phyloP scores from a whole-genome alignment of 2,888 invertebrate genomes.

The Dicroscelio sp. region DNA sequence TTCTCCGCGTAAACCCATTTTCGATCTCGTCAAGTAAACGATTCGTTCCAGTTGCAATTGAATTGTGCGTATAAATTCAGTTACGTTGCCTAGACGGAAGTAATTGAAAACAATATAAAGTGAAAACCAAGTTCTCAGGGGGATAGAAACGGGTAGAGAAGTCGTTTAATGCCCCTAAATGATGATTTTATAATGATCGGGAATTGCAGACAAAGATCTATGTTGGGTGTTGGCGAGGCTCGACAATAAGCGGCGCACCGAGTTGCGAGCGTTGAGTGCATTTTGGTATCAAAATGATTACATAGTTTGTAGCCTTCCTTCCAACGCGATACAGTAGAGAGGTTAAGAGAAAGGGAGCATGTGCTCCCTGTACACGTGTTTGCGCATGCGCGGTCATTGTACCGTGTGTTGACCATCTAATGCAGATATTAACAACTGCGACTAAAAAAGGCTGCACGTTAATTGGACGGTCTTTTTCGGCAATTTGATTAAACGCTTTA shows the following conservation, averaged over 20 bases:
- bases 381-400: conserved; percentile 73
- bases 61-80: conserved; percentile 63
- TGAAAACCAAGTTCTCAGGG: conserved; percentile 50
- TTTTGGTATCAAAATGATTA: conserved; percentile 59
- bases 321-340: conserved; percentile 42
- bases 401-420: conserved; percentile 41
- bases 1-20: conserved; percentile 7
- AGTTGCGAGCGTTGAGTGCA: conserved; percentile 30
- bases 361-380: conserved; percentile 67
- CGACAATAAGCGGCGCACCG: conserved; percentile 43
- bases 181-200: conserved; percentile 41
- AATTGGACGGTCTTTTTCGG: background rate
- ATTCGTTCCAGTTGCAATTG: conserved; percentile 53
- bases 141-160: conserved; percentile 30
- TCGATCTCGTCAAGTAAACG: conserved; percentile 49
- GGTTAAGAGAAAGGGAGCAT: conserved; percentile 76
- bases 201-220: background rate
- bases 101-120: conserved; percentile 75
- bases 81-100: conserved; percentile 67
- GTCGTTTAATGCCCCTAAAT: conserved; percentile 15
- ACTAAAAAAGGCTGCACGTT: background rate
- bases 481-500: too few species aligned
- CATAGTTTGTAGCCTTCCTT: conserved; percentile 46
- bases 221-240: conserved; percentile 23
- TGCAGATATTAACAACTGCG: background rate